Evolutionary conservation across 2,888 invertebrate species (phyloP).

Genomic region (Erebia palarica): DNA sequence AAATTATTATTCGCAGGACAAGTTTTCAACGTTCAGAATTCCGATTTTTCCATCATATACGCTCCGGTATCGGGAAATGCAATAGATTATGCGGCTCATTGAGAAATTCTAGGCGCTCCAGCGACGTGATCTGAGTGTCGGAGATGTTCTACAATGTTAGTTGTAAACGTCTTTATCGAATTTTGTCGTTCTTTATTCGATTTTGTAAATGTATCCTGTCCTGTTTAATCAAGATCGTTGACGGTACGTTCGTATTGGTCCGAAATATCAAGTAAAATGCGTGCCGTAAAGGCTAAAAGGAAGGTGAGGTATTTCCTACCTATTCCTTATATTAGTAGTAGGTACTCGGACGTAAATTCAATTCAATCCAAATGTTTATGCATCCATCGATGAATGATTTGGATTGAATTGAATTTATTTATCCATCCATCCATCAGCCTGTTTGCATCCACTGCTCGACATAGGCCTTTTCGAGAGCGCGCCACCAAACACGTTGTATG

Average conservation of each 20-base stretch:
- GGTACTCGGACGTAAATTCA: too few relatives aligned
- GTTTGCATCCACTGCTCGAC: too few relatives aligned
- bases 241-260: neutral
- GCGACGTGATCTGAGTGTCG: constrained; percentile 55
- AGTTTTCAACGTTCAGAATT: constrained; percentile 43
- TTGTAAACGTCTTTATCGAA: constrained; percentile 43
- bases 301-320: neutral
- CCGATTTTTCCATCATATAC: constrained; percentile 47
- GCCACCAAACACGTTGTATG: too few relatives aligned
- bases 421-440: too few relatives aligned
- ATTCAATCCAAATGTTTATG: too few relatives aligned
- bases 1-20: constrained; percentile 40
- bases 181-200: constrained; percentile 38
- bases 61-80: constrained; percentile 46
- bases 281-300: neutral
- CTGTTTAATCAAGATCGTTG: constrained; percentile 13
- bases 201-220: constrained; percentile 21
- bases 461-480: too few relatives aligned
- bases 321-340: too few relatives aligned
- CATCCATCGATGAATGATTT: too few relatives aligned
- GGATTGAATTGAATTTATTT: too few relatives aligned
- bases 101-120: constrained; percentile 56
- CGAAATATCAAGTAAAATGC: neutral
- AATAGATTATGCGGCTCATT: constrained; percentile 61
- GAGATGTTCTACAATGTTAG: constrained; percentile 30